Percentiles rank a stretch among this genome's conserved stretches.
Evolutionary conservation across 2,888 invertebrate genomes (phyloP).

Genomic region (Patella pellucida): DNA sequence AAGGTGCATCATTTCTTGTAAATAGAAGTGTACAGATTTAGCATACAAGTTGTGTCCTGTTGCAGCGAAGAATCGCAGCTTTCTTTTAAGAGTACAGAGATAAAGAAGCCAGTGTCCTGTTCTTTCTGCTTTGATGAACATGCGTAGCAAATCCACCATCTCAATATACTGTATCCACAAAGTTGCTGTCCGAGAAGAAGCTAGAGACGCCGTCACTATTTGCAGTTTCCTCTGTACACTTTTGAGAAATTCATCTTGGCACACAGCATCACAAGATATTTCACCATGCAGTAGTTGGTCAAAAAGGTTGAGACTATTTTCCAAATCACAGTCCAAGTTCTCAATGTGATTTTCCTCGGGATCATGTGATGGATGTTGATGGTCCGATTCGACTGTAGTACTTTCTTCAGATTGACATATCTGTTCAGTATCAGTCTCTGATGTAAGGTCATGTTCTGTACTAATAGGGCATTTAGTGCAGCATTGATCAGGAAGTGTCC

Average conservation of each 20-base stretch:
- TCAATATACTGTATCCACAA: constrained; percentile 45
- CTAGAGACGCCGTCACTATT: neutral
- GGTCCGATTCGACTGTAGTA: no score
- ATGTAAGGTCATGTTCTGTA: no score
- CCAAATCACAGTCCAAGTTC: no score
- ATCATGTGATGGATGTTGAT: no score
- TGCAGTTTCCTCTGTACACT: constrained; percentile 1
- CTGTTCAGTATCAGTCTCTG: no score
- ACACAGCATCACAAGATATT: neutral
- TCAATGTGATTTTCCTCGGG: no score
- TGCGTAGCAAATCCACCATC: constrained; percentile 39
- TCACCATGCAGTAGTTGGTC: constrained; percentile 8
- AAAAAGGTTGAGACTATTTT: constrained; percentile 6
- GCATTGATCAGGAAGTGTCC: neutral
- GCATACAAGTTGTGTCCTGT: constrained; percentile 35
- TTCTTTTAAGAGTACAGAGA: constrained; percentile 23
- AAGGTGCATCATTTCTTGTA: constrained; percentile 31
- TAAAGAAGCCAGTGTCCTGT: constrained; percentile 28
- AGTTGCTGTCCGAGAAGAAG: constrained; percentile 25
- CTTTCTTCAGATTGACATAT: no score
- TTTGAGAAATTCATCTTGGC: neutral
- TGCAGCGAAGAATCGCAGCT: constrained; percentile 35
- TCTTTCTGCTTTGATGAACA: constrained; percentile 36
- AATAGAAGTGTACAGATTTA: constrained; percentile 32
- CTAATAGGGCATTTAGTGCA: no score